Percentiles rank a stretch among this genome's conserved stretches.
Conservation (phyloP, 2,797 vertebrate species). For the Acomys russatus region DNA sequence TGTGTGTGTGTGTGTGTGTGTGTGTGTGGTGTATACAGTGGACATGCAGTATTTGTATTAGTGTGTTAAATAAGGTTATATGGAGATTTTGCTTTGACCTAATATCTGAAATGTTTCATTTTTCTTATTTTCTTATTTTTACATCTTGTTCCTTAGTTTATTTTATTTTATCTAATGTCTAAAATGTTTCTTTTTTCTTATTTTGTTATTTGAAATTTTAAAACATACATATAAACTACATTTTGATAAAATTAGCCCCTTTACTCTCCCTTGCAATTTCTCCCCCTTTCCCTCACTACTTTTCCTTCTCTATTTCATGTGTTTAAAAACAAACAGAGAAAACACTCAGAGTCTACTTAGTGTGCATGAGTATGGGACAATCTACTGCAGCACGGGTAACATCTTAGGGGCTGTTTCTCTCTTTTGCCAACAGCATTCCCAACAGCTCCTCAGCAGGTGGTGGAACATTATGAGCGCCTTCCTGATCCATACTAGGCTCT, state of each 20-base stretch:
- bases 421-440: background rate
- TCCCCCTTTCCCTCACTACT: background rate
- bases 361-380: too few relatives aligned
- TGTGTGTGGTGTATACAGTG: background rate
- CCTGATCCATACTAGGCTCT: too few relatives aligned
- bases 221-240: background rate
- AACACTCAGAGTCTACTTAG: background rate
- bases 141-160: background rate
- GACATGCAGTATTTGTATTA: background rate
- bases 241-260: background rate
- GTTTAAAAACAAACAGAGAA: background rate
- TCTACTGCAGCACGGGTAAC: background rate
- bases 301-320: background rate
- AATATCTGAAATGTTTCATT: background rate
- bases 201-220: background rate
- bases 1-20: too few relatives aligned
- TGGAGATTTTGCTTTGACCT: background rate
- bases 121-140: background rate
- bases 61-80: background rate
- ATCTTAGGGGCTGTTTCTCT: background rate
- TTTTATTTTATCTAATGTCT: slow-evolving; percentile 4
- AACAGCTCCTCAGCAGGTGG: background rate
- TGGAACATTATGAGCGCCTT: background rate
- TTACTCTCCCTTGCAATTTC: background rate
- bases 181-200: background rate